phyloP scores from a whole-genome alignment of 1,140 invertebrate species.

The Pogonomyrmex californicus region DNA sequence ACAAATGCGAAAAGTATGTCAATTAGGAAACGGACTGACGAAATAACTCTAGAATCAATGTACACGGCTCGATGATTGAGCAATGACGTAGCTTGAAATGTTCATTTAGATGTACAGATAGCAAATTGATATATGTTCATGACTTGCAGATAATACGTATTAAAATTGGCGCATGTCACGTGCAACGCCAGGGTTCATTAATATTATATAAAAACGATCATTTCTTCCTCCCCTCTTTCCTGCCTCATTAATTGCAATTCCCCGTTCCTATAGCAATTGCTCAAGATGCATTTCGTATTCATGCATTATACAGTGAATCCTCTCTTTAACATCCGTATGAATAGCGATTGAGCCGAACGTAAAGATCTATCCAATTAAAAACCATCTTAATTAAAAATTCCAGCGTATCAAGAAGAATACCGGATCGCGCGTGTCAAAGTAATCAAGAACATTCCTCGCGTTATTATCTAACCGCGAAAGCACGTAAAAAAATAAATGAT shows the following conservation, averaged over 20 bases:
- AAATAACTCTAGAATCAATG: constrained; percentile 41
- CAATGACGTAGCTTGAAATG: constrained; percentile 53
- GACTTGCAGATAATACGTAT: constrained; percentile 47
- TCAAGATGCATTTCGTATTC: not conserved
- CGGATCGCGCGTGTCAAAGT: not conserved
- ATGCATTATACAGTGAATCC: not conserved
- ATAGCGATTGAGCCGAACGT: not conserved
- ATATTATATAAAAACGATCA: constrained; percentile 41
- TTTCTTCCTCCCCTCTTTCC: not conserved
- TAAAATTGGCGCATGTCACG: constrained; percentile 48
- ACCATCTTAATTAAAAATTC: constrained; percentile 33
- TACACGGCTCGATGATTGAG: constrained; percentile 38
- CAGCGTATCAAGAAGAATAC: not conserved
- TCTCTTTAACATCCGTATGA: constrained; percentile 1
- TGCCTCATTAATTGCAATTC: constrained; percentile 29
- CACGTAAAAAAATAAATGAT: constrained; percentile 4
- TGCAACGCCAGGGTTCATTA: constrained; percentile 6
- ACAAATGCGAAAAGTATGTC: constrained; percentile 25
- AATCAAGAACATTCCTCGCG: not conserved
- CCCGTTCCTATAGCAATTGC: not conserved
- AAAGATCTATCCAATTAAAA: constrained; percentile 10
- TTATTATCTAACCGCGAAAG: not conserved
- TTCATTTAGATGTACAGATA: constrained; percentile 59
- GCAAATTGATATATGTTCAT: constrained; percentile 49
- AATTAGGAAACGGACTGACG: not conserved